Evolutionary conservation across 1,140 invertebrate genomes (phyloP).

Genomic region (Argopecten irradians): DNA sequence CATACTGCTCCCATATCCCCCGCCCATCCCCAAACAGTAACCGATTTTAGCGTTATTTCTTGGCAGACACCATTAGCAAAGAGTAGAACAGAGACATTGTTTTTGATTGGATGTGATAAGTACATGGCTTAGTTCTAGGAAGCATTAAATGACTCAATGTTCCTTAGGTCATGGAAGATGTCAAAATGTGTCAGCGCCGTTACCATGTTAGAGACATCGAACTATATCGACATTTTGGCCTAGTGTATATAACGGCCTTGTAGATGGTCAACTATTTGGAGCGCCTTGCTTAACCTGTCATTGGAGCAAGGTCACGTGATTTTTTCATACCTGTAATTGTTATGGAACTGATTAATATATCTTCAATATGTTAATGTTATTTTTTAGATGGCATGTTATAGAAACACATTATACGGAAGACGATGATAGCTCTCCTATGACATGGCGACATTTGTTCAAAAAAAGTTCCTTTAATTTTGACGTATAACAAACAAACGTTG

Average conservation of each 20-base stretch:
- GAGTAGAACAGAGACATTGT: neutral
- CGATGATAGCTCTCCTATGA: neutral
- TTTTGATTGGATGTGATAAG: neutral
- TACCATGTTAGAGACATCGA: neutral
- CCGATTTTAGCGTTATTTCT: too few species aligned
- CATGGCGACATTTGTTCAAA: neutral
- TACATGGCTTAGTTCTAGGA: neutral
- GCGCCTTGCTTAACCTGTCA: neutral
- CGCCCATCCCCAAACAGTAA: neutral
- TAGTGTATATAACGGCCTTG: neutral
- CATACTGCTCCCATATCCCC: neutral
- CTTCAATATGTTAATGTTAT: neutral
- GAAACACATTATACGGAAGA: neutral
- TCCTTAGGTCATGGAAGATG: neutral
- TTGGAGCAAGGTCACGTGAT: neutral
- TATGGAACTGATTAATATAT: neutral
- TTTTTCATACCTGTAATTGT: neutral
- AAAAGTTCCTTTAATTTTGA: neutral
- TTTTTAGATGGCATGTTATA: neutral
- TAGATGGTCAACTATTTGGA: neutral
- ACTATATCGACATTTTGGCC: neutral
- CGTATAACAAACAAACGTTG: neutral
- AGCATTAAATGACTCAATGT: neutral
- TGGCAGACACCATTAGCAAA: neutral
- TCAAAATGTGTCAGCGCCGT: neutral